Evolutionary conservation across 2,113 vertebrate genomes (phyloP).

Genomic region (Sapayoa aenigma): DNA sequence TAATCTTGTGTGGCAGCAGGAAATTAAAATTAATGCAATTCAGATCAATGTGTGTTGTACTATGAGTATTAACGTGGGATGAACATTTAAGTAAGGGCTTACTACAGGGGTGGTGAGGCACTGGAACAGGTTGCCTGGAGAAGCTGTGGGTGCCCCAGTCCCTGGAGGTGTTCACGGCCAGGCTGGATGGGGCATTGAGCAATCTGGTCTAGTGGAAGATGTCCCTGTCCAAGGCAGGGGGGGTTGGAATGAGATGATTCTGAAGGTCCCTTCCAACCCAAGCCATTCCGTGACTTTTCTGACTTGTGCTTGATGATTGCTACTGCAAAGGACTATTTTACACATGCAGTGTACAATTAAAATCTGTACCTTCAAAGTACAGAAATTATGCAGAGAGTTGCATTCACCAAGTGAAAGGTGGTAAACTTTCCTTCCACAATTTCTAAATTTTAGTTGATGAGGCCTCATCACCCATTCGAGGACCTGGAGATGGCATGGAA

Average conservation of each 20-base stretch:
- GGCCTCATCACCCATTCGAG: constrained; percentile 78
- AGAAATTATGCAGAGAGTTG: background rate
- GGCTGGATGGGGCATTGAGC: background rate
- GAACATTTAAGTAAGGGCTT: background rate
- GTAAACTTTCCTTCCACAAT: background rate
- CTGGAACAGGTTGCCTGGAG: background rate
- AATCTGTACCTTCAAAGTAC: background rate
- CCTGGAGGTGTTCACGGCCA: background rate
- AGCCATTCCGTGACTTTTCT: background rate
- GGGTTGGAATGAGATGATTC: background rate
- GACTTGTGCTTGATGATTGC: background rate
- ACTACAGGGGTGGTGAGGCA: background rate
- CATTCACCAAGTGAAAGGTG: background rate
- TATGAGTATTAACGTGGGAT: background rate
- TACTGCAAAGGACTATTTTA: background rate
- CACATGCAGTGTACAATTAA: background rate
- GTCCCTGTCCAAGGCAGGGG: background rate
- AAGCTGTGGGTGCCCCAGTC: background rate
- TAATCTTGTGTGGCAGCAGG: background rate
- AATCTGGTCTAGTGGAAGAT: background rate
- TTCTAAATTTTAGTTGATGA: constrained; percentile 39
- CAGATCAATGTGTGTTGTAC: background rate
- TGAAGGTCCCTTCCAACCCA: background rate
- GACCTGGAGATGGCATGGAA: constrained; percentile 98
- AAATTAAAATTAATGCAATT: background rate